A percentile compares a stretch with the other conserved stretches of the same genome.
These are phyloP conservation scores for Noctua janthe DNA, from an alignment of 2,888 invertebrate species.

Conservation along the genomic window DNA sequence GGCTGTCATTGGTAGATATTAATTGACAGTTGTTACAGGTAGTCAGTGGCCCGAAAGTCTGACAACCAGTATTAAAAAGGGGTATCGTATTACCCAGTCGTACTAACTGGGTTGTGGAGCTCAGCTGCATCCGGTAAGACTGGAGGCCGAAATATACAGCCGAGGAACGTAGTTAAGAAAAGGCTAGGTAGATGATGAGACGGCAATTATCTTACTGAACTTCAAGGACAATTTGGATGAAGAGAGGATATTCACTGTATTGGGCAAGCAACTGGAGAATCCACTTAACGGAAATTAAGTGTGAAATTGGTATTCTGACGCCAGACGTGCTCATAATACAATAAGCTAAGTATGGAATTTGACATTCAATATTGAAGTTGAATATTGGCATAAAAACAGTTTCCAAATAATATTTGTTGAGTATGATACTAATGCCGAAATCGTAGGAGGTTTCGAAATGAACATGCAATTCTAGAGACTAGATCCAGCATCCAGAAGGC, in stretches of 20 bases:
- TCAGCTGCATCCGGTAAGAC: background rate
- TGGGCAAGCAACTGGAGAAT: background rate
- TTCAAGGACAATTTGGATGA: background rate
- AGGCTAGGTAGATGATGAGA: background rate
- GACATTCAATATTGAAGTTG: background rate
- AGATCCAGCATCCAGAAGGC: background rate
- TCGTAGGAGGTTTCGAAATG: too few species aligned
- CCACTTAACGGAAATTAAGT: background rate
- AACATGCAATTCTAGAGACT: background rate
- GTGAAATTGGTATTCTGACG: constrained; percentile 7
- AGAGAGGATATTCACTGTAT: background rate
- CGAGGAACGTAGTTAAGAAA: background rate
- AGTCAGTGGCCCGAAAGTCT: background rate
- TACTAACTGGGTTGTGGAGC: background rate
- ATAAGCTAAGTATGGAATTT: background rate
- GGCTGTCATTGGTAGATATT: background rate
- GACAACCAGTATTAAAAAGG: background rate
- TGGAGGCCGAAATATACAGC: background rate
- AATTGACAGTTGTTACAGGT: background rate
- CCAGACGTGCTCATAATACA: constrained; percentile 7
- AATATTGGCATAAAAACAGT: background rate
- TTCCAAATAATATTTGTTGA: background rate
- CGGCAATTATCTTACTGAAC: background rate
- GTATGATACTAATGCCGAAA: background rate
- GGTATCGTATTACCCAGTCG: background rate